Conservation (phyloP, 2,888 invertebrate species). For the Stenotaenia linearis region DNA sequence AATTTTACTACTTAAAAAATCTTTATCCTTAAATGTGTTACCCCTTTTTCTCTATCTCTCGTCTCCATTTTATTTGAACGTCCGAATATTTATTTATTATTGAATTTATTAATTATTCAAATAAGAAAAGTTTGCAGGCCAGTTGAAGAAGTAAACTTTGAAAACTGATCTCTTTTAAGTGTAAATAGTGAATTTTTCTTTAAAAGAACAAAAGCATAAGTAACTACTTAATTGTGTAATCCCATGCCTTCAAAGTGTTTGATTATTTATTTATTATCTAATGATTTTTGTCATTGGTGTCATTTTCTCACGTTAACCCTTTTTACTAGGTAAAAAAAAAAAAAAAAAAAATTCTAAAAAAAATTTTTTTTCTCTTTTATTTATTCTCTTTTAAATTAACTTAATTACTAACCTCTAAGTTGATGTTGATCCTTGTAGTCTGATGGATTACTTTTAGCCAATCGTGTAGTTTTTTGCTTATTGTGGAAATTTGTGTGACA, state of each 20-base stretch:
- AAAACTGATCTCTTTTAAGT: constrained; percentile 3
- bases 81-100: constrained; percentile 4
- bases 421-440: constrained; percentile 22
- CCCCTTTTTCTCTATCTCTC: constrained; percentile 26
- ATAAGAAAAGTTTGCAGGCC: constrained; percentile 7
- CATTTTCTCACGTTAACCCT: constrained; percentile 26
- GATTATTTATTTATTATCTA: constrained; percentile 27
- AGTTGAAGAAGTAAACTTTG: constrained; percentile 5
- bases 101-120: constrained; percentile 6
- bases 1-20: not conserved
- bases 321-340: constrained; percentile 11
- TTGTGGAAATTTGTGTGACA: constrained; percentile 22
- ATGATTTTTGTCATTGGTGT: constrained; percentile 22
- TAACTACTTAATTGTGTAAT: constrained; percentile 8
- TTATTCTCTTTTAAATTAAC: constrained; percentile 11
- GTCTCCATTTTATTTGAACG: constrained; percentile 14
- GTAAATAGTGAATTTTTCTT: constrained; percentile 13
- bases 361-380: not conserved
- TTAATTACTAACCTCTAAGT: constrained; percentile 21
- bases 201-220: not conserved
- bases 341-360: not conserved
- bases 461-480: constrained; percentile 26
- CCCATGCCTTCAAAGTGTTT: constrained; percentile 14
- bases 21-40: constrained; percentile 26
- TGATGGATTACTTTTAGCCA: constrained; percentile 26